Conservation (phyloP, 2,888 invertebrate genomes). For the Melipona beecheii region DNA sequence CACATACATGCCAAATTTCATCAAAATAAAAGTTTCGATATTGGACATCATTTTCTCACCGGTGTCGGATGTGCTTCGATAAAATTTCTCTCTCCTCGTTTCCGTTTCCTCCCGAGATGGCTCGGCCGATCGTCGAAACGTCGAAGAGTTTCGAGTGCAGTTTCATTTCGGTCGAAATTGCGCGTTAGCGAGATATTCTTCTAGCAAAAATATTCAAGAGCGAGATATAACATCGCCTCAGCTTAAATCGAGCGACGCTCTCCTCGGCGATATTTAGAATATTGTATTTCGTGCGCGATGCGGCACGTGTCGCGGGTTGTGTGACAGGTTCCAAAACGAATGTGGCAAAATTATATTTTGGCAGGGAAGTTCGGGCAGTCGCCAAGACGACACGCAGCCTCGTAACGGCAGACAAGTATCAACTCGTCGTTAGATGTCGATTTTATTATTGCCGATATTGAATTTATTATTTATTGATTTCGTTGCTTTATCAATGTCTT, state of each 20-base stretch:
- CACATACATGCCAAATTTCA: too few relatives aligned
- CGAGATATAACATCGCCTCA: neutral
- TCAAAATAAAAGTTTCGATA: too few relatives aligned
- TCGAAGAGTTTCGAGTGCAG: neutral
- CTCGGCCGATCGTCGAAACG: too few relatives aligned
- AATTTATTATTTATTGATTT: too few relatives aligned
- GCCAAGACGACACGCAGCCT: neutral
- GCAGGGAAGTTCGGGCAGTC: neutral
- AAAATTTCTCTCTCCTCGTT: too few relatives aligned
- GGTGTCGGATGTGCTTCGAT: too few relatives aligned
- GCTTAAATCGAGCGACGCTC: too few relatives aligned
- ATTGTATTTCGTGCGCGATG: neutral
- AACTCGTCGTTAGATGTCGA: neutral
- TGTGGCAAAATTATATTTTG: slow-evolving; percentile 2
- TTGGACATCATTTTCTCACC: too few relatives aligned
- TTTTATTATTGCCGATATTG: too few relatives aligned
- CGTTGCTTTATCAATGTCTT: too few relatives aligned
- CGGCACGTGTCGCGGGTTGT: neutral
- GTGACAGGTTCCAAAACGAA: neutral
- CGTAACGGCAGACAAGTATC: neutral
- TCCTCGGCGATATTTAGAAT: too few relatives aligned
- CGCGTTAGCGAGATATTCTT: neutral
- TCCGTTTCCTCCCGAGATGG: too few relatives aligned
- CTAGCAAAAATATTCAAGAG: neutral
- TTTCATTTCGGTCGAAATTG: neutral